Evolutionary conservation across 2,113 vertebrate genomes (phyloP).

Genomic region (Microtus pennsylvanicus): DNA sequence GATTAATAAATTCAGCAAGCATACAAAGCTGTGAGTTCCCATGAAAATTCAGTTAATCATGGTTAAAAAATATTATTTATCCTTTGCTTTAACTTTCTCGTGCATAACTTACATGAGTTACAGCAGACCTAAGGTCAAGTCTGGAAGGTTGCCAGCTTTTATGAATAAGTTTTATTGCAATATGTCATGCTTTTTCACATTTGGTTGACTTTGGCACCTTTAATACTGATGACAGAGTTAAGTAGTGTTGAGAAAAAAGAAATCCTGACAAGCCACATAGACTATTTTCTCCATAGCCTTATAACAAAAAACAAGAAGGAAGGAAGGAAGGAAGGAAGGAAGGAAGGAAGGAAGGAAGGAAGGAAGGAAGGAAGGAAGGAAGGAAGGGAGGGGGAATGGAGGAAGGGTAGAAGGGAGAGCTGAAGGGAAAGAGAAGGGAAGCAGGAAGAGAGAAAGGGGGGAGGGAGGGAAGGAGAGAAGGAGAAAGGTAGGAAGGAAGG

Average conservation of each 20-base stretch:
- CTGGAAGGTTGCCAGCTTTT: not conserved
- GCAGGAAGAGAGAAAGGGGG: too few relatives aligned
- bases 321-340: too few relatives aligned
- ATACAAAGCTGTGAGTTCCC: not conserved
- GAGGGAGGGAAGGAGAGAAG: too few relatives aligned
- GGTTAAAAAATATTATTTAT: not conserved
- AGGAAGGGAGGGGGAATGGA: rapidly evolving
- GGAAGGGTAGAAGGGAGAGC: too few relatives aligned
- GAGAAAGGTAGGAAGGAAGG: not conserved
- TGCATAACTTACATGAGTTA: not conserved
- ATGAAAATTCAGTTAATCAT: not conserved
- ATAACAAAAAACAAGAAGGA: not conserved
- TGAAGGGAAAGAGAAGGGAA: too few relatives aligned
- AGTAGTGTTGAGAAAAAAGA: not conserved
- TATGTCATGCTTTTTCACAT: not conserved
- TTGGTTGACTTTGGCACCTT: not conserved
- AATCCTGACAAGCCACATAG: not conserved
- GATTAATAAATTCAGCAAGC: not conserved
- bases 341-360: too few relatives aligned
- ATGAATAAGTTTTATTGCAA: not conserved
- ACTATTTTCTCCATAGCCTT: not conserved
- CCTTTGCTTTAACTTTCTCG: not conserved
- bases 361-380: too few relatives aligned
- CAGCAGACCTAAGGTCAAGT: not conserved
- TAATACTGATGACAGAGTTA: not conserved